phyloP scores from a whole-genome alignment of 2,888 invertebrate species.

The Noctua fimbriata region DNA sequence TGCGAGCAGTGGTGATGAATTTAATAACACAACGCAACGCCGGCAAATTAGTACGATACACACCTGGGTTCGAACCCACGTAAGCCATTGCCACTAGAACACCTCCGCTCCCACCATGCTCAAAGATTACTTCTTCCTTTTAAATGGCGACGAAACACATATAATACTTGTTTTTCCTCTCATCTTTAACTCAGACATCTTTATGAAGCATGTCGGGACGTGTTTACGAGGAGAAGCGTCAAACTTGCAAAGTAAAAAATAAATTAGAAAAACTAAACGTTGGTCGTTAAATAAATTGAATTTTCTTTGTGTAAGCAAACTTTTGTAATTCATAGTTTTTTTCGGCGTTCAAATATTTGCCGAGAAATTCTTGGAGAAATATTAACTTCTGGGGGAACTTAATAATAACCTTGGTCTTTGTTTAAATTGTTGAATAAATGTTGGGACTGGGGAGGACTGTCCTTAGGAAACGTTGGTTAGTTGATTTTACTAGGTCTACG shows the following conservation, averaged over 20 bases:
- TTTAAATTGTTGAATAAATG: slow-evolving; percentile 39
- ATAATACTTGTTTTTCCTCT: slow-evolving; percentile 25
- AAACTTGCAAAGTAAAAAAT: slow-evolving; percentile 57
- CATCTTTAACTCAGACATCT: slow-evolving; percentile 46
- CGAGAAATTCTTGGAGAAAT: slow-evolving; percentile 34
- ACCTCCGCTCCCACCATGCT: not conserved
- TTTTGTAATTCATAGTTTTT: slow-evolving; percentile 58
- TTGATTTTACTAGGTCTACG: slow-evolving; percentile 1
- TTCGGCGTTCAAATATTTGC: slow-evolving; percentile 42
- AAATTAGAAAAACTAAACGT: slow-evolving; percentile 61
- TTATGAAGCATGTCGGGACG: slow-evolving; percentile 52
- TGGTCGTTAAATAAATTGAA: slow-evolving; percentile 57
- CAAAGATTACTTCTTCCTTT: not conserved
- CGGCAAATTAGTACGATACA: not conserved
- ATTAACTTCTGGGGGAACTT: slow-evolving; percentile 42
- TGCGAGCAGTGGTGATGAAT: not conserved
- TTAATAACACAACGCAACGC: not conserved
- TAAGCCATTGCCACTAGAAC: not conserved
- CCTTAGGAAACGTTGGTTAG: not conserved
- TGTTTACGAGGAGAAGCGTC: slow-evolving; percentile 55
- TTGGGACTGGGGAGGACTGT: slow-evolving; percentile 4
- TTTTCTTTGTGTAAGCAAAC: slow-evolving; percentile 50
- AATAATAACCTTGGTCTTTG: slow-evolving; percentile 27
- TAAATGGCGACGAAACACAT: slow-evolving; percentile 22
- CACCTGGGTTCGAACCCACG: not conserved